Percentiles rank a stretch among this genome's conserved stretches.
These are phyloP conservation scores for Phataginus tricuspis DNA, from an alignment of 2,797 vertebrate genomes.

Conservation along the genomic window DNA sequence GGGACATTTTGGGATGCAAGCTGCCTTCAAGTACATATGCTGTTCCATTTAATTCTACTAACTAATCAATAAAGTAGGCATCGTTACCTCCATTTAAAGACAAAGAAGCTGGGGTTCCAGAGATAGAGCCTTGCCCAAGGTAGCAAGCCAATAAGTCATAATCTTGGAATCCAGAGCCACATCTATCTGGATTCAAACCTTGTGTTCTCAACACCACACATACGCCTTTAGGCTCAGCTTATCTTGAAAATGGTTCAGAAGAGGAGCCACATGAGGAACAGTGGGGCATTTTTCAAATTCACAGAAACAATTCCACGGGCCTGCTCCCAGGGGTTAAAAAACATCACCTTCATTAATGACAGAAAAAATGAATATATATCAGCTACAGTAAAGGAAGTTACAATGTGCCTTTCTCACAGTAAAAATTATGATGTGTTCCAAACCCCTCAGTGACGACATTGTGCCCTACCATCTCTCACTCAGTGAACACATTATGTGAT, in stretches of 20 bases:
- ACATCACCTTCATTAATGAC: slow-evolving; percentile 25
- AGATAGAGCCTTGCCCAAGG: not conserved
- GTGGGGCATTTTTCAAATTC: not conserved
- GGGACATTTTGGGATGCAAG: not conserved
- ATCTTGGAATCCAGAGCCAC: not conserved
- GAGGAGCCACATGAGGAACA: not conserved
- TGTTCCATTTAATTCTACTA: not conserved
- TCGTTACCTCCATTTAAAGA: not conserved
- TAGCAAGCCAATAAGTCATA: not conserved
- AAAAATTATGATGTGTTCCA: not conserved
- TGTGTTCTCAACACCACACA: not conserved
- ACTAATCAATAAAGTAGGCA: not conserved
- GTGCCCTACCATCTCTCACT: not conserved
- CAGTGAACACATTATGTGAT: not conserved
- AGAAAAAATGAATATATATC: slow-evolving; percentile 1
- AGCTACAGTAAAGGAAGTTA: not conserved
- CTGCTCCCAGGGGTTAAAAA: not conserved
- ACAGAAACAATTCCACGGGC: not conserved
- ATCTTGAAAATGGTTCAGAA: not conserved
- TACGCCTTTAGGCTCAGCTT: not conserved
- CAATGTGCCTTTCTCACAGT: not conserved
- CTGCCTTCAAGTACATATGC: not conserved
- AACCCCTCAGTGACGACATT: not conserved
- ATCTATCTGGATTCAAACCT: not conserved
- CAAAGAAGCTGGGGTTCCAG: not conserved